Conservation (phyloP, 2,797 vertebrate species). For the Luscinia luscinia region DNA sequence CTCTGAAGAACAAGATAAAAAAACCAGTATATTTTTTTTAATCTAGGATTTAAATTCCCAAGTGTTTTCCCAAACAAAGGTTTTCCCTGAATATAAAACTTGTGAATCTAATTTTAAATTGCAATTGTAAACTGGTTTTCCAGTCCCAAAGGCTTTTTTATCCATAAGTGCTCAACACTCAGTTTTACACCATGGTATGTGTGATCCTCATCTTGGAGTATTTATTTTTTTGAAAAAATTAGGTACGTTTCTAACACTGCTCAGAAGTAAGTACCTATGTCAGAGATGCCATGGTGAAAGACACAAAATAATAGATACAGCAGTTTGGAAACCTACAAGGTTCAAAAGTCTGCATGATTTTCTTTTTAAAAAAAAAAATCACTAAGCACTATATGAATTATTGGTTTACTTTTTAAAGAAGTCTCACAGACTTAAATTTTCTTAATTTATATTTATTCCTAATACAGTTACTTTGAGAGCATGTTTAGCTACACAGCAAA, state of each 20-base stretch:
- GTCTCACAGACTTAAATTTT: not conserved
- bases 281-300: not conserved
- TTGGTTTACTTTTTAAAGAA: not conserved
- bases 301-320: not conserved
- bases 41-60: not conserved
- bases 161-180: not conserved
- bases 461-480: not conserved
- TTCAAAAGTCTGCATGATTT: not conserved
- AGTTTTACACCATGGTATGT: not conserved
- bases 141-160: not conserved
- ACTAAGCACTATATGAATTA: not conserved
- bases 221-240: rapidly evolving
- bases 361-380: not conserved
- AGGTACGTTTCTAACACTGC: not conserved
- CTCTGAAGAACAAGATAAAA: not conserved
- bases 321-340: not conserved
- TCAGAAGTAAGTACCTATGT: not conserved
- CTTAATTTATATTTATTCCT: not conserved
- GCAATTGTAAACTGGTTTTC: not conserved
- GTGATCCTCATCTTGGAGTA: rapidly evolving
- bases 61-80: not conserved
- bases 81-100: not conserved
- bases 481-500: not conserved
- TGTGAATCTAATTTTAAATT: not conserved
- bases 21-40: not conserved